phyloP scores from a whole-genome alignment of 2,888 invertebrate species.

The Calameuta idolon region DNA sequence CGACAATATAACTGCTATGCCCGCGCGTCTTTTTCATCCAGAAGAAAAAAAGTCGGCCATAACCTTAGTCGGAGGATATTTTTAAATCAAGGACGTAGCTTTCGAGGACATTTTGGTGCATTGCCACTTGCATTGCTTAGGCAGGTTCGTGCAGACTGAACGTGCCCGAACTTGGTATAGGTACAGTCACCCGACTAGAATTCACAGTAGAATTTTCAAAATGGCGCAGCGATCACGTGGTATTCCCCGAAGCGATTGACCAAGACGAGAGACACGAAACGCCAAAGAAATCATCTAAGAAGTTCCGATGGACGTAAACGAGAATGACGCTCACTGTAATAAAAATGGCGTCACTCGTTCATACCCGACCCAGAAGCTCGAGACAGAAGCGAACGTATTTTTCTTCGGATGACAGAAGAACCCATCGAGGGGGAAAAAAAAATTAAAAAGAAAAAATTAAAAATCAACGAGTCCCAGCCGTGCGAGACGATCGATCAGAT shows the following conservation, averaged over 20 bases:
- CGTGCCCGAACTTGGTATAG: not conserved
- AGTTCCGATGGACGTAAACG: not conserved
- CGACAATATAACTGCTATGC: not conserved
- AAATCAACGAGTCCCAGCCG: not conserved
- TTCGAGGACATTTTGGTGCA: constrained; percentile 22
- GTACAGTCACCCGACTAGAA: not conserved
- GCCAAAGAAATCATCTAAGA: not conserved
- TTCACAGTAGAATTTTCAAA: not conserved
- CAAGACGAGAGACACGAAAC: not conserved
- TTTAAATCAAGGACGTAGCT: constrained; percentile 14
- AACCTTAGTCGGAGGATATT: not conserved
- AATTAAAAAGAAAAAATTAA: not conserved
- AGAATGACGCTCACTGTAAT: not conserved
- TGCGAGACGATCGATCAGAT: not conserved
- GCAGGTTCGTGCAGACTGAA: not conserved
- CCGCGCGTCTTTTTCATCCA: not conserved
- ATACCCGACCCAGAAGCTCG: not conserved
- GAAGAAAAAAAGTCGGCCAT: not conserved
- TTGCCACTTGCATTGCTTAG: constrained; percentile 7
- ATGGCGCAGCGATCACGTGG: not conserved
- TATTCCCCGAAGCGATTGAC: not conserved
- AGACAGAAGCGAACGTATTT: not conserved
- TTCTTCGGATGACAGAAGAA: not conserved
- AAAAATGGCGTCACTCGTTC: not conserved
- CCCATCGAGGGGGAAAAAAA: not conserved